Evolutionary conservation across 2,113 vertebrate genomes (phyloP).

Genomic region (Microtus ochrogaster): DNA sequence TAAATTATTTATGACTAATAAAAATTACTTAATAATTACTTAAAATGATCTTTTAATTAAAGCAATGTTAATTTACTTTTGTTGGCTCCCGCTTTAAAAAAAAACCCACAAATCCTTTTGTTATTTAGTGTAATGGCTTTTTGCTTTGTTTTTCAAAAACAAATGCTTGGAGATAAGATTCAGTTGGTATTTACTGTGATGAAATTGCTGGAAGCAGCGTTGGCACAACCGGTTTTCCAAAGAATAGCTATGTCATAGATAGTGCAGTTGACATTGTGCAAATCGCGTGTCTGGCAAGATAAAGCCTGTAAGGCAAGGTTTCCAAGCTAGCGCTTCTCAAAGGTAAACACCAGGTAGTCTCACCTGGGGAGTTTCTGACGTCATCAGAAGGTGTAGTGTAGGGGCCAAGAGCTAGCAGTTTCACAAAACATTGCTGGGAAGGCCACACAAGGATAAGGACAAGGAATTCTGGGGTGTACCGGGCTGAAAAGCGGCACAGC

Average conservation of each 20-base stretch:
- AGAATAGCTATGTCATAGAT: neutral
- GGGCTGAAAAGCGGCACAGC: neutral
- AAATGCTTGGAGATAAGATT: neutral
- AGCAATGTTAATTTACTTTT: conserved; percentile 11
- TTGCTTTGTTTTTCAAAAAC: neutral
- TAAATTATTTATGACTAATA: neutral
- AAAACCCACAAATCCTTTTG: neutral
- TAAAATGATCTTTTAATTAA: neutral
- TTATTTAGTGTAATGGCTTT: neutral
- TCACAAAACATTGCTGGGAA: neutral
- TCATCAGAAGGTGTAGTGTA: neutral
- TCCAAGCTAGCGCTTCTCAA: neutral
- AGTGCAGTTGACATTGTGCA: neutral
- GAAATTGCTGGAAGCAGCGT: neutral
- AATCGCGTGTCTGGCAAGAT: neutral
- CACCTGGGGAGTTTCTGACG: neutral
- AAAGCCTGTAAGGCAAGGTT: neutral
- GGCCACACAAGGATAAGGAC: neutral
- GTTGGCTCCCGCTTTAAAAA: neutral
- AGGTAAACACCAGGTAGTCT: neutral
- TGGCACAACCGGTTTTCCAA: conserved; percentile 1
- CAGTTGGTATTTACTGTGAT: neutral
- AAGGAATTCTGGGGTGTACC: neutral
- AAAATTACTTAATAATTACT: neutral
- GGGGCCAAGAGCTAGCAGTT: neutral